These are phyloP conservation scores for Pyralis farinalis DNA, from an alignment of 2,888 invertebrate genomes.

Conservation along the genomic window DNA sequence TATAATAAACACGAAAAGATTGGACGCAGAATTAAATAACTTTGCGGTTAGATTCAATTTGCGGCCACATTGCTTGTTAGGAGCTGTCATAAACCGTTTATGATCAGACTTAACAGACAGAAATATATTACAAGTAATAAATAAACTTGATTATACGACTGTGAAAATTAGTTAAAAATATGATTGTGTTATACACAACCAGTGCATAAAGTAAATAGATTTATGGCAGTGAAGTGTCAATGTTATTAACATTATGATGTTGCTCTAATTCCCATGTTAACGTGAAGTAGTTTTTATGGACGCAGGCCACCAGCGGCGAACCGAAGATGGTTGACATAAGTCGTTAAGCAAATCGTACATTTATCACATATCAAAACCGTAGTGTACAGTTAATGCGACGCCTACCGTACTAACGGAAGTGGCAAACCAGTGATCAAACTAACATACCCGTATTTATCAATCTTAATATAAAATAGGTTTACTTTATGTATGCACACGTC, in stretches of 20 bases:
- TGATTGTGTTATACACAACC: conserved; percentile 6
- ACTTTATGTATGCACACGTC: conserved; percentile 5
- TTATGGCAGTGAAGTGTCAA: conserved; percentile 12
- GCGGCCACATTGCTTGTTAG: conserved; percentile 57
- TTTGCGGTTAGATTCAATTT: conserved; percentile 65
- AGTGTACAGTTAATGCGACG: conserved; percentile 7
- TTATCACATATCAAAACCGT: conserved; percentile 14
- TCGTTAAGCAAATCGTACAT: conserved; percentile 12
- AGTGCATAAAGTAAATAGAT: conserved; percentile 12
- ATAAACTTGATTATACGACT: conserved; percentile 16
- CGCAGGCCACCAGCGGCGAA: conserved; percentile 16
- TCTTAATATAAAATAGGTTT: conserved; percentile 9
- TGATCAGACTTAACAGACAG: conserved; percentile 32
- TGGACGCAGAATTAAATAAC: conserved; percentile 58
- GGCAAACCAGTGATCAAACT: conserved; percentile 4
- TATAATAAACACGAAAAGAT: conserved; percentile 30
- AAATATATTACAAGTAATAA: conserved; percentile 19
- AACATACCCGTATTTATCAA: conserved; percentile 6
- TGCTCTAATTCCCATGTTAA: conserved; percentile 12
- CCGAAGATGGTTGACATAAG: conserved; percentile 14
- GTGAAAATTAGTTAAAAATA: conserved; percentile 14
- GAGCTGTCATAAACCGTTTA: conserved; percentile 46
- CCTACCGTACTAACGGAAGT: conserved; percentile 10
- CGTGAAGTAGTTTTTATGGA: conserved; percentile 5
- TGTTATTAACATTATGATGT: conserved; percentile 11